Evolutionary conservation across 1,140 invertebrate species (phyloP).

Genomic region (Megalopta genalis): DNA sequence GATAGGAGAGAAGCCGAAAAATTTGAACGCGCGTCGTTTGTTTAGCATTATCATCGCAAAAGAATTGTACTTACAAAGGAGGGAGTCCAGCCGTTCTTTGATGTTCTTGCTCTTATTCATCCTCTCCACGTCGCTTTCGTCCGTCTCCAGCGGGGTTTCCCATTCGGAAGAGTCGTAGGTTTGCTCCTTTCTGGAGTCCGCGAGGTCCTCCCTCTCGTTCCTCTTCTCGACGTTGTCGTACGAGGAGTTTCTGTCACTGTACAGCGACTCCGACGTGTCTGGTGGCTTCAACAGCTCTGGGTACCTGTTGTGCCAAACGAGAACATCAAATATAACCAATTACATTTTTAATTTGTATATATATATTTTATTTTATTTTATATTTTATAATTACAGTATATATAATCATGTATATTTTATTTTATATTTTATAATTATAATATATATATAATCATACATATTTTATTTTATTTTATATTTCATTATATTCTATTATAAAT

Average conservation of each 20-base stretch:
- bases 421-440: no score
- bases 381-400: no score
- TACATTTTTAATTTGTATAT: no score
- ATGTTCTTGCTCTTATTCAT: constrained; percentile 86
- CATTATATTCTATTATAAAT: no score
- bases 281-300: constrained; percentile 76
- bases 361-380: no score
- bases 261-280: constrained; percentile 73
- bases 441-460: no score
- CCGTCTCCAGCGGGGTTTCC: constrained; percentile 76
- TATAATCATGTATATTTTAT: no score
- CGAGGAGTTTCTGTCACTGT: constrained; percentile 84
- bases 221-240: constrained; percentile 86
- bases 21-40: no score
- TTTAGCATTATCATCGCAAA: no score
- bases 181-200: constrained; percentile 66
- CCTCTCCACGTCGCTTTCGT: constrained; percentile 76
- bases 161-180: constrained; percentile 74
- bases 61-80: constrained; percentile 84
- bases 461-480: no score
- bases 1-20: no score
- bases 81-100: constrained; percentile 86
- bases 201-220: constrained; percentile 66
- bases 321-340: no score
- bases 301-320: constrained; percentile 63